A percentile compares a stretch with the other conserved stretches of the same genome.
Conservation (phyloP, 2,797 vertebrate genomes). For the Macroramphosus scolopax region DNA sequence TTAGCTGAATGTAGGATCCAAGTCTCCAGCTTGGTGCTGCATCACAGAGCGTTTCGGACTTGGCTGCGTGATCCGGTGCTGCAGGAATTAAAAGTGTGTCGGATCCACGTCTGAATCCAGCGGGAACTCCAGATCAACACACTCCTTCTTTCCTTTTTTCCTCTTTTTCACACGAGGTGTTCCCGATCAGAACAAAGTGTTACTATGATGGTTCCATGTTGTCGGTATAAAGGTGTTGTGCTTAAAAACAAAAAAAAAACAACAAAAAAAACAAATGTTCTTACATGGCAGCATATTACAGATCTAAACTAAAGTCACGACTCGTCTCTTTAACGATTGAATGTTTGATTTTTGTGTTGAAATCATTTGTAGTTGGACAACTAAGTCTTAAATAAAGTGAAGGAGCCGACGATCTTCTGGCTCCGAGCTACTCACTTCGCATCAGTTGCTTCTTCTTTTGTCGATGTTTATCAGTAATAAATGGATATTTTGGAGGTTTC, state of each 20-base stretch:
- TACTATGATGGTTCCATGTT: conserved; percentile 6
- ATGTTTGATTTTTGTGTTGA: conserved; percentile 3
- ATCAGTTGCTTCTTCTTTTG: no score
- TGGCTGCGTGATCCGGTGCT: conserved; percentile 31
- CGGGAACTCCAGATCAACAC: no score
- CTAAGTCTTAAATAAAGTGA: no score
- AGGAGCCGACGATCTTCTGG: no score
- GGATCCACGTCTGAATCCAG: conserved; percentile 27
- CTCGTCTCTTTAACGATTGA: conserved; percentile 7
- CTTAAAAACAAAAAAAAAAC: no score
- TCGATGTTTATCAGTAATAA: no score
- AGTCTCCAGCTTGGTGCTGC: conserved; percentile 41
- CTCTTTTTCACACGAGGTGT: conserved; percentile 11
- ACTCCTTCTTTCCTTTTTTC: no score
- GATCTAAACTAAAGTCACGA: conserved; percentile 30
- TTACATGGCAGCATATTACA: conserved; percentile 26
- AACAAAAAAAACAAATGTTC: no score
- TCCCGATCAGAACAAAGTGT: conserved; percentile 19
- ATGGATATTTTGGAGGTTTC: no score
- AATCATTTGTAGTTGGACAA: no score
- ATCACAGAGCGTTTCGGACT: conserved; percentile 26
- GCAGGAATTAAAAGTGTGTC: conserved; percentile 42
- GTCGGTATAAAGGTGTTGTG: conserved; percentile 6
- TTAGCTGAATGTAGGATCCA: no score
- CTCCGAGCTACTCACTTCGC: no score